Percentiles rank a stretch among this genome's conserved stretches.
phyloP scores from a whole-genome alignment of 2,797 vertebrate genomes.

The Momotus momota region DNA sequence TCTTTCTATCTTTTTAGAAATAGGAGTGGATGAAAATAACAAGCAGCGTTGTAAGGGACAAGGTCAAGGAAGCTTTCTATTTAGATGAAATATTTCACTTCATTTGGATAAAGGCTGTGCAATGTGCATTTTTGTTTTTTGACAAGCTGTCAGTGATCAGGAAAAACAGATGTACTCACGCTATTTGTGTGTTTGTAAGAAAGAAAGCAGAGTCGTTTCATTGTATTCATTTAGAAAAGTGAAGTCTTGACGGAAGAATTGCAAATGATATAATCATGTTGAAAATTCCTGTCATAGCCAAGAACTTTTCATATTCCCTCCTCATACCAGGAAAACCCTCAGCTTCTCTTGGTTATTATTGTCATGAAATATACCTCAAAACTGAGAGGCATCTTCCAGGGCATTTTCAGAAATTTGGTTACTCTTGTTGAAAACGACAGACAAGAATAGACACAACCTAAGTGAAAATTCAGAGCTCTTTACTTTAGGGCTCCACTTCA shows the following conservation, averaged over 20 bases:
- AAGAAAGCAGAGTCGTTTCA: not conserved
- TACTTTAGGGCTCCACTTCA: not conserved
- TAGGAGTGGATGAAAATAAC: not conserved
- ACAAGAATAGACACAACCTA: not conserved
- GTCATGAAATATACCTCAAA: not conserved
- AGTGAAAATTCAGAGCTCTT: not conserved
- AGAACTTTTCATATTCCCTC: not conserved
- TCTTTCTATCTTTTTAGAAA: not conserved
- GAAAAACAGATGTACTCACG: conserved; percentile 56
- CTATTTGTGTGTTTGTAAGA: conserved; percentile 32
- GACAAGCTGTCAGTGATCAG: conserved; percentile 24
- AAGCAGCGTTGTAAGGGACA: not conserved
- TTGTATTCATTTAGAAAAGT: not conserved
- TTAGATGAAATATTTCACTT: conserved; percentile 18
- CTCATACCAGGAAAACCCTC: not conserved
- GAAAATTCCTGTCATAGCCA: not conserved
- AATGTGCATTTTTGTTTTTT: not conserved
- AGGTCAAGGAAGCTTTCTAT: not conserved
- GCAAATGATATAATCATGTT: not conserved
- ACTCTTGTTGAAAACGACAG: not conserved
- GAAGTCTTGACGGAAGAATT: not conserved
- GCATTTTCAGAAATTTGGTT: not conserved
- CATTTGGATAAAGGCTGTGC: conserved; percentile 29
- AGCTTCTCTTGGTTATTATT: not conserved
- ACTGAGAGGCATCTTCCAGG: not conserved